phyloP scores from a whole-genome alignment of 2,888 invertebrate genomes.

The Anticlea derivata region DNA sequence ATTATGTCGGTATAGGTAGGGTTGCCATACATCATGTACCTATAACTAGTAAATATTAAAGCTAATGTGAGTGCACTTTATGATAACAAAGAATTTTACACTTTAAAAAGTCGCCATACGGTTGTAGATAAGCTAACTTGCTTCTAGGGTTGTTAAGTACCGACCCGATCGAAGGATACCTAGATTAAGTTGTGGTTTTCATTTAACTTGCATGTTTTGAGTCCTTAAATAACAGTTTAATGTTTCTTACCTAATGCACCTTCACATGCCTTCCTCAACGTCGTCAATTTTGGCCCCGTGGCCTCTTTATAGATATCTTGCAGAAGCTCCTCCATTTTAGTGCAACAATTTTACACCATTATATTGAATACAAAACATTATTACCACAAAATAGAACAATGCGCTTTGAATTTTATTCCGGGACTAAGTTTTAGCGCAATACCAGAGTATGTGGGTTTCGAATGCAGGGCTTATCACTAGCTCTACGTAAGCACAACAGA shows the following conservation, averaged over 20 bases:
- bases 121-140: no score
- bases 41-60: no score
- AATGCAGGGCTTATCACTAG: slow-evolving; percentile 57
- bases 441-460: slow-evolving; percentile 52
- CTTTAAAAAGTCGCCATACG: not conserved
- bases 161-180: no score
- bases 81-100: not conserved
- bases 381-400: slow-evolving; percentile 8
- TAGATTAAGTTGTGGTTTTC: no score
- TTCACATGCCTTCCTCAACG: slow-evolving; percentile 92
- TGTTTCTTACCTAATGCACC: slow-evolving; percentile 89
- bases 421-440: slow-evolving; percentile 9
- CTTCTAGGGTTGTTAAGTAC: no score
- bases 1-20: no score
- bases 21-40: no score
- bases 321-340: slow-evolving; percentile 91
- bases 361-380: slow-evolving; percentile 26
- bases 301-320: slow-evolving; percentile 94
- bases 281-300: slow-evolving; percentile 89
- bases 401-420: not conserved
- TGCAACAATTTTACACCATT: slow-evolving; percentile 28
- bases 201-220: no score
- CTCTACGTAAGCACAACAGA: slow-evolving; percentile 50
- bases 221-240: not conserved
- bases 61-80: no score